phyloP scores from a whole-genome alignment of 2,888 invertebrate species.

The Sesamia inferens region DNA sequence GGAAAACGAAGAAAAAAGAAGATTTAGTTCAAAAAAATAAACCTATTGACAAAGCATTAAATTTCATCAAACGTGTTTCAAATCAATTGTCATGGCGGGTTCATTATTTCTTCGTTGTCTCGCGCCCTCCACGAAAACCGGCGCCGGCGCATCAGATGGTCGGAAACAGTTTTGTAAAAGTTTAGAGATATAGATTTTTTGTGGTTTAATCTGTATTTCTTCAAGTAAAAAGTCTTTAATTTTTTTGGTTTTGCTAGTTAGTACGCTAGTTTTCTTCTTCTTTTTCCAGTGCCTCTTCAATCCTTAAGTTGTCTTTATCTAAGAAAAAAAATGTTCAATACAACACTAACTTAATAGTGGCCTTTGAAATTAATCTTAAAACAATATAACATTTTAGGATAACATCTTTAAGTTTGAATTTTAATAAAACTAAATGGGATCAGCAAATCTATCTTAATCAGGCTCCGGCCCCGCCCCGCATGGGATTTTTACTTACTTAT shows the following conservation, averaged over 20 bases:
- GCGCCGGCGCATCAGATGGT: conserved; percentile 53
- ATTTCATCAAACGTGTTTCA: conserved; percentile 45
- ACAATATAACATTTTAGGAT: neutral
- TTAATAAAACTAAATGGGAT: neutral
- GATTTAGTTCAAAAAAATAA: neutral
- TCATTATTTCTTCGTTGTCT: conserved; percentile 51
- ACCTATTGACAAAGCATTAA: conserved; percentile 48
- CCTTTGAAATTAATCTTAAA: too few relatives aligned
- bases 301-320: too few relatives aligned
- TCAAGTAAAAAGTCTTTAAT: neutral
- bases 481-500: neutral
- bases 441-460: neutral
- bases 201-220: neutral
- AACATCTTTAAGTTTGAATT: neutral
- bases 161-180: conserved; percentile 42
- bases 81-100: conserved; percentile 59
- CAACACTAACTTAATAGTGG: too few relatives aligned
- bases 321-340: too few relatives aligned
- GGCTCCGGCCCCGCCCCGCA: neutral
- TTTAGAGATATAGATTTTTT: conserved; percentile 16
- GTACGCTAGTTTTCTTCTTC: neutral
- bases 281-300: too few relatives aligned
- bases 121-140: conserved; percentile 36
- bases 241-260: neutral
- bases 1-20: neutral